Base-by-base conservation (phyloP, 1,140 invertebrate species). In the Drosophila elegans region DNA sequence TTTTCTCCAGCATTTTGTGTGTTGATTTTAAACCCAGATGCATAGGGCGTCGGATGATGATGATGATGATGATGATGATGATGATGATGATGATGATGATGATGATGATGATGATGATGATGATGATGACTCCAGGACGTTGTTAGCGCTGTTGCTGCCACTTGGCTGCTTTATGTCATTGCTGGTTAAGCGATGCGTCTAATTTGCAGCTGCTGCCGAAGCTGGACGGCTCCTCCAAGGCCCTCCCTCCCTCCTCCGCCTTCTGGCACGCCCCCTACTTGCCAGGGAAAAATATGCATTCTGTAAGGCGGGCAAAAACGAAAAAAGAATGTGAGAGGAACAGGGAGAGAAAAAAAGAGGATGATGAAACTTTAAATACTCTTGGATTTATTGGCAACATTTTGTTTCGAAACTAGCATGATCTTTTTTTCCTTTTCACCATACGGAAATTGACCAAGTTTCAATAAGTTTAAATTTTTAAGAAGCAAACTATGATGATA, bases 121-220 rank as follows among this genome's bases (percentile, higher is more conserved):
- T 46, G 73, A 52, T 53, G 41, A 39, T 48, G 72, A 61, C 41
- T 71, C 36, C 67, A 57, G 67, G 64, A 71, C 67, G 67, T 71
- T 71, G 67, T 71, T 71, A 57, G 66, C 67, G 64, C 52, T 57
- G 66, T 56, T 71, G 64, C 76, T 77, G 75, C 75, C 78, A 72
- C 72, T 76, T 81, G 73, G 73, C 72, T 82, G 82, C 82, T 82
- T 85, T 86, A 85, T 86, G 83, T 86, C 84, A 82, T 83, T 86
- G 74, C 84, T 75, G 82, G 82, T 86, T 86, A 86, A 86, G 83
- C 80, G 82, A 86, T 86, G 82, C 82, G 80, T 88, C 83, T 86
- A 86, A 86, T 86, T 86, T 86, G 83, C 83, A 86, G 83, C 75
- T 88, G 83, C 74, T 83, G 75, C 66, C 51, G 38, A 52, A 56